Base-by-base conservation (phyloP, 2,888 invertebrate species). In the Ferrisia virgata region DNA sequence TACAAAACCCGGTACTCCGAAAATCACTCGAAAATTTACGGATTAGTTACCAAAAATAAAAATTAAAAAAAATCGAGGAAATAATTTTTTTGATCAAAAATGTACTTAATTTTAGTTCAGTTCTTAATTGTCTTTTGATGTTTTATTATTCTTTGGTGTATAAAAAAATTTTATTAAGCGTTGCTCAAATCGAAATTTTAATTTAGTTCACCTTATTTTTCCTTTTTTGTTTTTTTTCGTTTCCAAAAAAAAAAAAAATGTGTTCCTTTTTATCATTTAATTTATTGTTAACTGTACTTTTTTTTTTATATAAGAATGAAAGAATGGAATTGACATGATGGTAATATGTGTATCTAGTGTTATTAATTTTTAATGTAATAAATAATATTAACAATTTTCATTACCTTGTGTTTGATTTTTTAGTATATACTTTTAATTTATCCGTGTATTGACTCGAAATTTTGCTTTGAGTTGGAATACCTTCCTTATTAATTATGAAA, bases 321-420 rank as follows among this genome's bases (percentile, higher is more conserved):
- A 83, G 83, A 83, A 76, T 40, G 76, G 76, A 83, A 72, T 76
- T 83, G 83, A 43, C 83, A 76, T 76, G 83, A 83, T 72, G 83
- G 84, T 84, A 84, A 84, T 84, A 84, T 84, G 84, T 84, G 84
- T 84, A 84, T 84, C 84, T 84, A 84, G 84, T 84, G 80, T 84
- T 84, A 83, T 83, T 83, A 83, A 83, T 83, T 83, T 83, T 83
- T 83, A 83, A 83, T 83, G 83, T 83, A 83, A 83, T 83, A 83
- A 83, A 83, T 83, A 31, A 83, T 83, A 83, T 83, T 83, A 83
- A 83, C 83, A 83, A 83, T 83, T 83, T 83, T 58, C 82, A 82
- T 33, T 39, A 82, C 39, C 31, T 69, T 15, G 53, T 53, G 53
- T 53, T 53, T 53, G 5, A 22, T 6, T 53, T n/a, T n/a, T n/a